These are phyloP conservation scores for Ornithoptera alexandrae DNA, from an alignment of 2,888 invertebrate species.

Conservation along the genomic window DNA sequence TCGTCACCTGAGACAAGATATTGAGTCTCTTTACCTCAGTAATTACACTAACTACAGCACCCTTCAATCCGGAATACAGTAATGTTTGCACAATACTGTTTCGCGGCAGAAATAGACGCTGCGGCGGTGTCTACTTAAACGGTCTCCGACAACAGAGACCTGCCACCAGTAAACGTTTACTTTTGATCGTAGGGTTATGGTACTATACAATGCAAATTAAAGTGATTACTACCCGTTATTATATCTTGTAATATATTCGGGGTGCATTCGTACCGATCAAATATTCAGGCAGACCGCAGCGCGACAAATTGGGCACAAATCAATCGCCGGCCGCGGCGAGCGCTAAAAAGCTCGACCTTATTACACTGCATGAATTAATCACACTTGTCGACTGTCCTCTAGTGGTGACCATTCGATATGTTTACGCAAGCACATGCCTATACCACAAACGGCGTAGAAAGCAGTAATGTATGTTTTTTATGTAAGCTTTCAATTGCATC, in stretches of 20 bases:
- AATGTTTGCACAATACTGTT: too few species aligned
- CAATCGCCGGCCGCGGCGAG: conserved; percentile 51
- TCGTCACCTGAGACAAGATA: too few species aligned
- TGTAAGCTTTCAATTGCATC: neutral
- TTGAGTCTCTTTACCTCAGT: too few species aligned
- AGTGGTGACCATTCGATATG: conserved; percentile 42
- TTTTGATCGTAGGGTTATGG: too few species aligned
- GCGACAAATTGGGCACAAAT: conserved; percentile 69
- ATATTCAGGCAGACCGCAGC: conserved; percentile 59
- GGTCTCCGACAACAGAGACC: too few species aligned
- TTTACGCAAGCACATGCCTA: conserved; percentile 3
- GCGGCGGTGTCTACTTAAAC: too few species aligned
- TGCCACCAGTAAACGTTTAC: too few species aligned
- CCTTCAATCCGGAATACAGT: too few species aligned
- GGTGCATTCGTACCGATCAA: conserved; percentile 50
- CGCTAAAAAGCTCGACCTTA: conserved; percentile 69
- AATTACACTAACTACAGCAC: too few species aligned
- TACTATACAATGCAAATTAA: neutral
- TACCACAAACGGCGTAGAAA: neutral
- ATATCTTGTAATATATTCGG: conserved; percentile 44
- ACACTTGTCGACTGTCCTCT: conserved; percentile 59
- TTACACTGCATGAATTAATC: conserved; percentile 75
- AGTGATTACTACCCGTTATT: conserved; percentile 6
- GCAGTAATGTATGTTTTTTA: neutral
- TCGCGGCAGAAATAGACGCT: too few species aligned